Evolutionary conservation across 2,113 vertebrate species (phyloP), one percentile per base, ranked within the genome.

Genomic region (Cyprinodon brontotheroides): DNA sequence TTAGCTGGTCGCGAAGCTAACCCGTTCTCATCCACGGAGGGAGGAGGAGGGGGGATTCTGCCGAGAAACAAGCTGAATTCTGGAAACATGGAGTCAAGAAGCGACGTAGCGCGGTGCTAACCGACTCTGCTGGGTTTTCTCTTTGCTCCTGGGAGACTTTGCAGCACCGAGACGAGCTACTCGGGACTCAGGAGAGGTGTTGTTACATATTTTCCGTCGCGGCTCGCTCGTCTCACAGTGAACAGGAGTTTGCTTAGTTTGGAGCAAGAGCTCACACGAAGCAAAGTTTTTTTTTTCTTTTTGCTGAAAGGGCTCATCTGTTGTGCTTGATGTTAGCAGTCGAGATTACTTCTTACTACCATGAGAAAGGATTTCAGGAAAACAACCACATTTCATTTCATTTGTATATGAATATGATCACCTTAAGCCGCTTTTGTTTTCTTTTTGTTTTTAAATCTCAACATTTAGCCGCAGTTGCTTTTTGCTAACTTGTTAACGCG

Each of bases 61-160:
- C 83, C 53, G 84, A 90, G 88, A 90, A 91, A 87, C 82, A 82
- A 88, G 80, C 68, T 29, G 85, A 81, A 87, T 87, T 76, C 72
- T 90, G 88, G 89, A 93, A 94, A 93, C 93, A 93, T 93, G 92
- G 92, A 94, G 92, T 93, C 90, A 89, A 84, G 88, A 89, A 84
- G 88, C 89, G 74, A 45, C 87, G 78, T 36, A 3, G 77, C 81
- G 79, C 75, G 59, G 70, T 75, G 88, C 87, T 92, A 88, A 82
- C 81, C 48, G 66, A 86, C 73, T 83, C 63, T 77, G 17, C 71
- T 78, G 79, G 86, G 72, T 84, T 72, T 77, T 79, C 59, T 57
- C 14, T n/a, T 48, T 13, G 70, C 70, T 61, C 17, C 37, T 77
- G 77, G 29, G 75, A 83, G 76, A 75, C 72, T 75, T 71, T 80